phyloP scores from a whole-genome alignment of 2,888 invertebrate genomes.

The Steinernema carpocapsae region DNA sequence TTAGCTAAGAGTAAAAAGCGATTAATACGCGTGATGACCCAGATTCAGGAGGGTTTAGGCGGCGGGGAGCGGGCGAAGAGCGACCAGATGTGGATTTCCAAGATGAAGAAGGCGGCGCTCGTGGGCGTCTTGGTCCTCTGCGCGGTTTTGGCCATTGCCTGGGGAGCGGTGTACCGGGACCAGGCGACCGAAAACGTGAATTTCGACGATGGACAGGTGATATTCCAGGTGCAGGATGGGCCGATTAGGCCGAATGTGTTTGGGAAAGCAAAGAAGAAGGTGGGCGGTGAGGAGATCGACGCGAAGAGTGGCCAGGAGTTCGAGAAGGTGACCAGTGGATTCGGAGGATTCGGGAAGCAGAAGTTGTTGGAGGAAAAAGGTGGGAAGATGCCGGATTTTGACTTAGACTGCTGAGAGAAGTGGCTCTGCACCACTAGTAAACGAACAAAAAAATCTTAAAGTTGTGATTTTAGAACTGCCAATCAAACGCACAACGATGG shows the following conservation, averaged over 20 bases:
- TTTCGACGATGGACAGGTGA: constrained; percentile 13
- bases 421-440: no score
- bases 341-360: background rate
- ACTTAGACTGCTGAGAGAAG: no score
- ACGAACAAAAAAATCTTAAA: no score
- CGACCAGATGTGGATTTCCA: background rate
- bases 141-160: background rate
- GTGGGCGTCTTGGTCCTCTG: background rate
- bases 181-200: background rate
- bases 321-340: constrained; percentile 4
- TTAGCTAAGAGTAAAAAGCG: constrained; percentile 28
- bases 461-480: constrained; percentile 14
- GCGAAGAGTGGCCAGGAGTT: background rate
- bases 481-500: constrained; percentile 1
- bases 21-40: constrained; percentile 15
- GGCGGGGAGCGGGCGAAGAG: background rate
- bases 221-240: background rate
- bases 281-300: background rate
- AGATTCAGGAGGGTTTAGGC: background rate
- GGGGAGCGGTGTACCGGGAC: background rate
- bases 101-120: constrained; percentile 13
- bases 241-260: background rate
- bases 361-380: background rate
- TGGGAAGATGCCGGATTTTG: background rate
- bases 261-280: background rate